Conservation (phyloP, 1,140 invertebrate species). For the Hycleus phaleratus region DNA sequence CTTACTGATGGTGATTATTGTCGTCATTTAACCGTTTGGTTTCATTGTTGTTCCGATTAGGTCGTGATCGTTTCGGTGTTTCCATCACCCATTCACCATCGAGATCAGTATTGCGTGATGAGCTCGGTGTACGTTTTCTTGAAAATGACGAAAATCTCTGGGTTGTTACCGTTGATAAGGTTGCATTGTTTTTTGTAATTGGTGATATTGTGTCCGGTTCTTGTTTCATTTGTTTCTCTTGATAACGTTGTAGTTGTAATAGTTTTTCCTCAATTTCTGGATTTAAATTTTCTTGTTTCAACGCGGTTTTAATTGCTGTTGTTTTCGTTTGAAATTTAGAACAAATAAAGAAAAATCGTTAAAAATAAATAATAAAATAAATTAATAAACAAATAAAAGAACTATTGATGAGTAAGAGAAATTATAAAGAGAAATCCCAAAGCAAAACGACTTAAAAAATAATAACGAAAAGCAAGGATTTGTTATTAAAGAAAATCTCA, state of each 20-base stretch:
- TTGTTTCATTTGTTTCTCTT: constrained; percentile 69
- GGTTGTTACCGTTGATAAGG: constrained; percentile 20
- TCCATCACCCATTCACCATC: constrained; percentile 52
- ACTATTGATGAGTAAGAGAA: neutral
- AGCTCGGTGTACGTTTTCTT: constrained; percentile 33
- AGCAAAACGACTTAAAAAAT: constrained; percentile 37
- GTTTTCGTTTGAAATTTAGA: neutral
- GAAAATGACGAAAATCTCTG: constrained; percentile 15
- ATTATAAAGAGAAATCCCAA: constrained; percentile 28
- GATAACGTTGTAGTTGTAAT: constrained; percentile 77
- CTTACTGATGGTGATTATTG: constrained; percentile 21
- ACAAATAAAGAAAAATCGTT: constrained; percentile 17
- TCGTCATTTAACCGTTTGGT: constrained; percentile 27
- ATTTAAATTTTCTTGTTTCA: constrained; percentile 80
- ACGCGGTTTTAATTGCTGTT: constrained; percentile 70
- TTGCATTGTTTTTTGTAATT: constrained; percentile 25
- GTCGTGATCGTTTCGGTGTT: constrained; percentile 43
- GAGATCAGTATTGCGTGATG: constrained; percentile 39
- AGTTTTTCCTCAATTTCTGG: constrained; percentile 91
- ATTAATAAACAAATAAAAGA: constrained; percentile 21
- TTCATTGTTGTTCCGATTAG: constrained; percentile 24
- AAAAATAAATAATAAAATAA: constrained; percentile 20
- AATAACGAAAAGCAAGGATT: constrained; percentile 34
- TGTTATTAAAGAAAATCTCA: constrained; percentile 12
- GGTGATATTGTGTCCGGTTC: constrained; percentile 29